Base-by-base conservation (phyloP, 2,113 vertebrate species). In the Aldabrachelys gigantea region DNA sequence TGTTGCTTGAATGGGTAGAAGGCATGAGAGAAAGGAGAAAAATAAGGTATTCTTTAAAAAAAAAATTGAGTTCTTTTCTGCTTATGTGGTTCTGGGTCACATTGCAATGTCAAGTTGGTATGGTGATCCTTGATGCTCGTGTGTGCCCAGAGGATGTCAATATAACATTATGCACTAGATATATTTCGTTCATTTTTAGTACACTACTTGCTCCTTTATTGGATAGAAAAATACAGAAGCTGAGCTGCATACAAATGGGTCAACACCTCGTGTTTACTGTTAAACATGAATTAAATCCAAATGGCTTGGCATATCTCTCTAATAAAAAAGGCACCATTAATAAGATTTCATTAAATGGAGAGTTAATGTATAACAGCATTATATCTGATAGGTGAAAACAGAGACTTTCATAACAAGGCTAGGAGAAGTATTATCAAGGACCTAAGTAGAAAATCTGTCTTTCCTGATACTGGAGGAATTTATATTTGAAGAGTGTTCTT, bases 401-500 rank as follows among this genome's bases (percentile, higher is more conserved):
- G 87, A 82, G 47, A 93, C 94, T 96, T 97, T 96, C 87, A 88
- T 95, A 97, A 97, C 95, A 97, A 95, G 91, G 90, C 94, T 95
- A 88, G 44, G 38, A 96, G 91, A 91, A 93, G 84, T 65, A 89
- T 31, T 93, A 96, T 97, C 96, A 91, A 84, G 25, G 94, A 96
- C 92, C 89, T 93, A 96, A 91, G 90, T 79, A 41, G 83, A 94
- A 97, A 95, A 97, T 94, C 95, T 91, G 91, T 97, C 97, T 98
- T 72, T 91, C 95, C 93, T 0, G 25, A 95, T 89, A 96, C 95
- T 96, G 87, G 88, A 97, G 91, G 95, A 98, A 98, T 98, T 98
- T 95, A 95, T 98, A 97, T 98, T 96, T 98, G 96, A 98, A 98
- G 95, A 98, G 91, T 96, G 94, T 96, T 98, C 97, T 98, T 98